Base-by-base conservation (phyloP, 2,113 vertebrate species). In the Todiramphus saurophagus region DNA sequence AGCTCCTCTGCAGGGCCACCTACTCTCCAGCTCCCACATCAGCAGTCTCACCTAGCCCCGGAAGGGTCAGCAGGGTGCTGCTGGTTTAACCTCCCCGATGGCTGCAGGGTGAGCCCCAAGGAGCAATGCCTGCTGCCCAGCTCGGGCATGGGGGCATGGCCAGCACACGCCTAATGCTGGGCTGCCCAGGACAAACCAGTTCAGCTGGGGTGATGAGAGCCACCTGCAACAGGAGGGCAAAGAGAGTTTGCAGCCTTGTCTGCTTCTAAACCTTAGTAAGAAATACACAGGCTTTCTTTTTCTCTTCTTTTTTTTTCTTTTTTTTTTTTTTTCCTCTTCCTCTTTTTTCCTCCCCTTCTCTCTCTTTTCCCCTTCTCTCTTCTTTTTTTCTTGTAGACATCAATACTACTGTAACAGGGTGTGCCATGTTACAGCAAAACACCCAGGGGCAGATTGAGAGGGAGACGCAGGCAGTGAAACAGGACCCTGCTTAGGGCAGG, bases 161-260 rank as follows among this genome's bases (percentile, higher is more conserved):
- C 24, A 33, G 58, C 39, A 16, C 27, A 4, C 5, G 2, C 16
- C 1, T 2, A 59, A 60, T 59, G 16, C 33, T 28, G 60, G 64
- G 75, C 7, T 28, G 53, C 70, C 33, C 15, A n/a, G 56, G 56
- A 31, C 53, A 44, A 77, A 25, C 9, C 30, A 48, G 37, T n/a
- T 83, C 2, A 0, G 53, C 21, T 41, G n/a, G 53, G 75, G 44
- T 41, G 44, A 33, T 0, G 2, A 28, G 37, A 46, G 19, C 16
- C 27, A 39, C 48, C 21, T 51, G 58, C 51, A 51, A 24, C 19
- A 28, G 8, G 53, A 44, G 53, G 33, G 20, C 16, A 72, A 70
- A 81, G 28, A 37, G 28, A 62, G 35, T 39, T 35, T 33, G 13
- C n/a, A n/a, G 28, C 39, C 68, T 67, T 55, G 31, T 70, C 24